Evolutionary conservation across 2,888 invertebrate genomes (phyloP).

Genomic region (Phaedon cochleariae): DNA sequence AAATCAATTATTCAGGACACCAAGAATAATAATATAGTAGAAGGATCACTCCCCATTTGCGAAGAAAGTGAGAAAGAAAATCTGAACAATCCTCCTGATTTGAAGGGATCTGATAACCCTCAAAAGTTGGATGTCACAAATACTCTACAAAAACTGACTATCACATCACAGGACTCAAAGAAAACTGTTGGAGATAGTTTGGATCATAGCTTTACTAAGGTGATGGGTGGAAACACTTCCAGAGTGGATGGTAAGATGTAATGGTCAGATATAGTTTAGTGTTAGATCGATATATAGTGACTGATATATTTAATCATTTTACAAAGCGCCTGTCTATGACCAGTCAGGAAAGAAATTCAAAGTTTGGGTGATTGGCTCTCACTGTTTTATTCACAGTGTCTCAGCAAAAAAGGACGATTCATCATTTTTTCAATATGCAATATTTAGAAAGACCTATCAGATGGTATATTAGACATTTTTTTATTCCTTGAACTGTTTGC

Average conservation of each 20-base stretch:
- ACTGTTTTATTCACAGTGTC: too few species aligned
- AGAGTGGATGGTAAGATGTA: background rate
- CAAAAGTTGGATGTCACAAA: constrained; percentile 5
- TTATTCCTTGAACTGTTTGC: too few species aligned
- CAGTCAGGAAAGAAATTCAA: too few species aligned
- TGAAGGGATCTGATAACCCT: constrained; percentile 4
- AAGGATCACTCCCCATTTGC: constrained; percentile 1
- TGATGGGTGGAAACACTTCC: background rate
- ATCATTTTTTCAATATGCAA: too few species aligned
- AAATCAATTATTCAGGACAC: constrained; percentile 32
- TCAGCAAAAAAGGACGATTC: too few species aligned
- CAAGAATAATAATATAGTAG: constrained; percentile 38
- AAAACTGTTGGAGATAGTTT: constrained; percentile 7
- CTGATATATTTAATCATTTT: too few species aligned
- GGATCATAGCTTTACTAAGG: background rate
- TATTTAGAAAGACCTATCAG: too few species aligned
- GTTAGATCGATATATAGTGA: too few species aligned
- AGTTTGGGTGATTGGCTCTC: too few species aligned
- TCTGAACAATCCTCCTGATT: background rate
- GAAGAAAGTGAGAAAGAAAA: constrained; percentile 5
- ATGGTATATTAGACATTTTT: too few species aligned
- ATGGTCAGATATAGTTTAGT: background rate
- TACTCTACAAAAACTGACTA: constrained; percentile 9
- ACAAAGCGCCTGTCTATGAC: too few species aligned
- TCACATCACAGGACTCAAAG: background rate